phyloP scores from a whole-genome alignment of 1,140 invertebrate genomes.

The Nasonia giraulti region DNA sequence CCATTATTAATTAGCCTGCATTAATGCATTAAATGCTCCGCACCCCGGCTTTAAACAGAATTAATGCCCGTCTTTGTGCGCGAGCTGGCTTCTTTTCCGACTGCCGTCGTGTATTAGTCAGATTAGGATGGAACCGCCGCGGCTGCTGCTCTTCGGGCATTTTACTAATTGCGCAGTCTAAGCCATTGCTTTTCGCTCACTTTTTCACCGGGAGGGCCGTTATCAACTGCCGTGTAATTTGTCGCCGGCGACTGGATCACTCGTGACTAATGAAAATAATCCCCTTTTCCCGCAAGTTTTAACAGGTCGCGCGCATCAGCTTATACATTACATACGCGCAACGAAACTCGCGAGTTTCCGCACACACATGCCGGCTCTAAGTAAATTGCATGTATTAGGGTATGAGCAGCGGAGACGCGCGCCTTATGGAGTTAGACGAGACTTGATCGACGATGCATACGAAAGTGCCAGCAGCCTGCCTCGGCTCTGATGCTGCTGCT shows the following conservation, averaged over 20 bases:
- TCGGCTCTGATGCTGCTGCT: not conserved
- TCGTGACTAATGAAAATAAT: not conserved
- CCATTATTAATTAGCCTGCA: constrained; percentile 68
- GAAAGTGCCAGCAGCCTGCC: not conserved
- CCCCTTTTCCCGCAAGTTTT: not conserved
- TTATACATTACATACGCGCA: not conserved
- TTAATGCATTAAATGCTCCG: constrained; percentile 64
- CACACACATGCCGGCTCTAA: not conserved
- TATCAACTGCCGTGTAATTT: not conserved
- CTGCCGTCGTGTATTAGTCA: not conserved
- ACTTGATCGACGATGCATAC: constrained; percentile 7
- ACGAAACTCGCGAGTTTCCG: constrained; percentile 41
- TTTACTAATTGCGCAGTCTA: not conserved
- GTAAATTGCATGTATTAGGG: constrained; percentile 53
- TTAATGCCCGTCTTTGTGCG: constrained; percentile 60
- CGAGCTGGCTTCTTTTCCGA: not conserved
- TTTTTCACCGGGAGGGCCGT: not conserved
- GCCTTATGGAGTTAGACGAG: constrained; percentile 45
- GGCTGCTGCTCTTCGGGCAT: not conserved
- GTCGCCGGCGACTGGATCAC: not conserved
- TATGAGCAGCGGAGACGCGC: constrained; percentile 42
- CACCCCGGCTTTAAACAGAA: constrained; percentile 61
- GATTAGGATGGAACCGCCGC: not conserved
- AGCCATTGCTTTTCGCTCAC: not conserved
- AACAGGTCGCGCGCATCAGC: not conserved